These are phyloP conservation scores for Phoenoteleia sp. DNA, from an alignment of 2,888 invertebrate species.

Conservation along the genomic window DNA sequence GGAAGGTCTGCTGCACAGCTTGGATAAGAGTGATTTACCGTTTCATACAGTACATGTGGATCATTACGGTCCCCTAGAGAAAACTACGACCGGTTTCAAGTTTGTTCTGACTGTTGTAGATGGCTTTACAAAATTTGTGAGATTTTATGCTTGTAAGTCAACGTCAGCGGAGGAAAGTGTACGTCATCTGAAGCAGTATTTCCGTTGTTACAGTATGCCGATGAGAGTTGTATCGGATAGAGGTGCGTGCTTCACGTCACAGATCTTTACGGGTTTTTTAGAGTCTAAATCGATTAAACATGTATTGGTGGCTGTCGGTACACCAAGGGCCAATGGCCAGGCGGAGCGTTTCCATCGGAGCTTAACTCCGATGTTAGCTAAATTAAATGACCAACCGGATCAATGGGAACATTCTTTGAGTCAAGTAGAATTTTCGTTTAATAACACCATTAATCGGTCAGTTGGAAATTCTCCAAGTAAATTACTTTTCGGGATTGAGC, in stretches of 20 bases:
- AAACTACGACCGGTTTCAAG: background rate
- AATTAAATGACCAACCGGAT: slow-evolving; percentile 59
- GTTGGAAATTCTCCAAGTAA: slow-evolving; percentile 77
- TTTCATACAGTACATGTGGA: slow-evolving; percentile 1
- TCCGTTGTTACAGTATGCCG: background rate
- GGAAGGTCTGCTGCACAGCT: slow-evolving; percentile 75
- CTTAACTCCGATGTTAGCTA: slow-evolving; percentile 76
- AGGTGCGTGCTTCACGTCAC: background rate
- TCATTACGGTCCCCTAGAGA: background rate
- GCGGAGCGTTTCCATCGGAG: slow-evolving; percentile 74
- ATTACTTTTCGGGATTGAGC: slow-evolving; percentile 78
- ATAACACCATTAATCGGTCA: slow-evolving; percentile 75
- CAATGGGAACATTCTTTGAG: slow-evolving; percentile 72
- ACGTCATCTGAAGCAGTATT: background rate
- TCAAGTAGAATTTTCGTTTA: slow-evolving; percentile 75
- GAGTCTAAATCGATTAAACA: slow-evolving; percentile 38
- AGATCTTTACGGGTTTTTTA: background rate
- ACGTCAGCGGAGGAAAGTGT: background rate
- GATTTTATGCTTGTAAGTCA: background rate
- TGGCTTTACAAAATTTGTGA: background rate
- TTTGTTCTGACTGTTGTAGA: background rate
- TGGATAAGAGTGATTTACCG: slow-evolving; percentile 68
- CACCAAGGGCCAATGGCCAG: slow-evolving; percentile 80
- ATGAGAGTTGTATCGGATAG: background rate
- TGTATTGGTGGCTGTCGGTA: slow-evolving; percentile 75